These are phyloP conservation scores for Nymphalis c-album DNA, from an alignment of 2,888 invertebrate species.

Conservation along the genomic window DNA sequence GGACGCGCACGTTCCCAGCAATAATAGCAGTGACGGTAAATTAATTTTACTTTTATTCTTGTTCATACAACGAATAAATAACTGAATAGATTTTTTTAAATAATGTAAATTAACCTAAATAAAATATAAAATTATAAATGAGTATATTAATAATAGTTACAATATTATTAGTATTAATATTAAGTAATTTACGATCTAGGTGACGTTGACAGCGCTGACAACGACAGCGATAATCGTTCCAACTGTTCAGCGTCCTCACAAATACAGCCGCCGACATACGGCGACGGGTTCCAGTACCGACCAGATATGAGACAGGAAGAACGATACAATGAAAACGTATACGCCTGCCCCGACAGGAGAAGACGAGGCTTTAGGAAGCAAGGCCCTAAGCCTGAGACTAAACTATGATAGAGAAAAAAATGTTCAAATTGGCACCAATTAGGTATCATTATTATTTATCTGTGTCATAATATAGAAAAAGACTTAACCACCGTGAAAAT, in stretches of 20 bases:
- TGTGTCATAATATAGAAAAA: neutral
- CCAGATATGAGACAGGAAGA: constrained; percentile 30
- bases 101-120: too few species aligned
- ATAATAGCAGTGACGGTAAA: constrained; percentile 92
- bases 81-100: too few species aligned
- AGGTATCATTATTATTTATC: neutral
- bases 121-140: too few species aligned
- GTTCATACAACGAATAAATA: too few species aligned
- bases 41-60: neutral
- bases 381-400: constrained; percentile 82
- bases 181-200: constrained; percentile 64
- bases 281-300: constrained; percentile 43
- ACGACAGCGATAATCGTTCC: constrained; percentile 79
- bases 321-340: constrained; percentile 26
- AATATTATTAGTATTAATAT: too few species aligned
- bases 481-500: too few species aligned
- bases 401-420: constrained; percentile 53
- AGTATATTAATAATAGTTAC: too few species aligned
- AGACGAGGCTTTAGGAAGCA: constrained; percentile 37
- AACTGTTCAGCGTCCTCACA: constrained; percentile 70
- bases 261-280: constrained; percentile 51
- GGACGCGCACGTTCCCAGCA: constrained; percentile 88
- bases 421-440: neutral
- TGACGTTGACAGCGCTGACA: constrained; percentile 92
- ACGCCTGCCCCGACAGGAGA: constrained; percentile 35